Evolutionary conservation across 2,888 invertebrate species (phyloP).

Genomic region (Netelia melanura): DNA sequence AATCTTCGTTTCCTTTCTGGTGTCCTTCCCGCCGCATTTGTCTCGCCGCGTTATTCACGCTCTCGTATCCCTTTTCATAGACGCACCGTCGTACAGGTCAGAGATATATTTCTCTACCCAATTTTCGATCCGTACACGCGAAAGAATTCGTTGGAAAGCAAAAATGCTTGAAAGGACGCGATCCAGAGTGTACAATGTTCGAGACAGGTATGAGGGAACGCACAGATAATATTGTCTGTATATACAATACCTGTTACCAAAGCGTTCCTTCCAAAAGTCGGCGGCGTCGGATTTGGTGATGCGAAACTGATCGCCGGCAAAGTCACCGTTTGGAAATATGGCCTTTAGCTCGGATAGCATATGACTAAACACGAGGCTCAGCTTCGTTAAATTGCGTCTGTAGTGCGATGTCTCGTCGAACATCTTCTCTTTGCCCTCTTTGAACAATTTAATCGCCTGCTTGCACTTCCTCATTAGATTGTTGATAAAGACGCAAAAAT

Average conservation of each 20-base stretch:
- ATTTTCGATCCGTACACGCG: not conserved
- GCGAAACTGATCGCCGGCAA: conserved; percentile 98
- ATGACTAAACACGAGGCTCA: conserved; percentile 99
- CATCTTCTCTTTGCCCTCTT: conserved; percentile 99
- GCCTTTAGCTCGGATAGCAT: conserved; percentile 99
- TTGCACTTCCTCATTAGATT: conserved; percentile 99
- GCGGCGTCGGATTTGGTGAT: conserved; percentile 99
- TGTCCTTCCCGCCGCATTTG: conserved; percentile 20
- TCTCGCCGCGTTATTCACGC: conserved; percentile 52
- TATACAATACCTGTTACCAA: conserved; percentile 94
- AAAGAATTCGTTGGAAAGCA: not conserved
- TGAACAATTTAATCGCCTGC: conserved; percentile 98
- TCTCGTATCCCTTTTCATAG: not conserved
- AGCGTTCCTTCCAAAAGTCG: conserved; percentile 98
- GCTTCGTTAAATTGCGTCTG: conserved; percentile 97
- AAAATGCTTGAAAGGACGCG: not conserved
- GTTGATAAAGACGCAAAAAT: conserved; percentile 98
- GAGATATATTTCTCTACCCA: not conserved
- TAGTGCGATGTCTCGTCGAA: conserved; percentile 98
- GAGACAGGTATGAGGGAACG: not conserved
- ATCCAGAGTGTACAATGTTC: not conserved
- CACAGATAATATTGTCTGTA: not conserved
- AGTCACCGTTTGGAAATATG: conserved; percentile 97
- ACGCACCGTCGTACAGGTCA: not conserved
- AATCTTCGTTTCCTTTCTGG: not conserved